These are phyloP conservation scores for Drosophila subobscura DNA, from an alignment of 1,140 invertebrate genomes.

Conservation along the genomic window DNA sequence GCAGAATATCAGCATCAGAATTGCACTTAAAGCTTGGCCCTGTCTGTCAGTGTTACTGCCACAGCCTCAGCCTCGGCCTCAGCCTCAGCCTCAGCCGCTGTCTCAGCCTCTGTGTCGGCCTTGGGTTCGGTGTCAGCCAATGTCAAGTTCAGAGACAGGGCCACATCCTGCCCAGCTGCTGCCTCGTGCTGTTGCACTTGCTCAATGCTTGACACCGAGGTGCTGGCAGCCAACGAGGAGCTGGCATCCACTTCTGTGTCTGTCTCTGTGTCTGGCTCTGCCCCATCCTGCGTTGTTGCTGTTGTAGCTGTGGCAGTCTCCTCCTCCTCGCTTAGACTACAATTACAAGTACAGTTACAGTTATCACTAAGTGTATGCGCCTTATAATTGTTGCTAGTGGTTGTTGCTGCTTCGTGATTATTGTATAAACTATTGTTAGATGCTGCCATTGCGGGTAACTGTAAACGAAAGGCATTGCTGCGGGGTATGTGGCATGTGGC, in stretches of 20 bases:
- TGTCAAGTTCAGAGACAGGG: constrained; percentile 75
- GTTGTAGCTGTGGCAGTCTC: constrained; percentile 40
- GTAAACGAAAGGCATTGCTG: constrained; percentile 65
- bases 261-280: constrained; percentile 19
- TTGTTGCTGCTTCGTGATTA: constrained; percentile 59
- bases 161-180: constrained; percentile 18
- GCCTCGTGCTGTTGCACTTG: constrained; percentile 54
- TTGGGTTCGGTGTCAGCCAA: constrained; percentile 66
- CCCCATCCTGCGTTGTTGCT: constrained; percentile 37
- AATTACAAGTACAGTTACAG: constrained; percentile 81
- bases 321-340: constrained; percentile 63
- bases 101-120: constrained; percentile 15
- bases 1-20: constrained; percentile 11
- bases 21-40: constrained; percentile 55
- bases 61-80: constrained; percentile 26
- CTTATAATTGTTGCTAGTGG: constrained; percentile 56
- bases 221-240: constrained; percentile 67
- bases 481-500: constrained; percentile 35
- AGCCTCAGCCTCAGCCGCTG: constrained; percentile 21
- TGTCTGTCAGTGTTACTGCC: constrained; percentile 36
- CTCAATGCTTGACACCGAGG: constrained; percentile 75
- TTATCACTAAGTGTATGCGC: constrained; percentile 80
- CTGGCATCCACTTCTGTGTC: constrained; percentile 8
- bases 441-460: constrained; percentile 61
- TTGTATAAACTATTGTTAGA: constrained; percentile 79